Conservation (phyloP, 2,888 invertebrate genomes). For the Micoletzkya japonica region DNA sequence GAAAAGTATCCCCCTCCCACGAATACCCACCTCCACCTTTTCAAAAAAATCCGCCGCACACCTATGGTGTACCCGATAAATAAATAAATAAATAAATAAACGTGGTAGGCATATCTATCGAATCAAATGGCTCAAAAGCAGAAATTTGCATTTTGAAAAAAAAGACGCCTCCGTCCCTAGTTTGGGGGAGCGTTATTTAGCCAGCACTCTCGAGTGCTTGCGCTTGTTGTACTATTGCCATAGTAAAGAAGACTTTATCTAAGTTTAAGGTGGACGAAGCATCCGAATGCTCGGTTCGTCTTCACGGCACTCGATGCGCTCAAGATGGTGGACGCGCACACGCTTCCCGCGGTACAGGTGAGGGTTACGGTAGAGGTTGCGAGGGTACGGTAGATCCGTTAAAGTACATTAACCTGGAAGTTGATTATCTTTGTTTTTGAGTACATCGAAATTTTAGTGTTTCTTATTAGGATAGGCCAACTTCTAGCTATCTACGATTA, state of each 20-base stretch:
- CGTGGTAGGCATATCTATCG: too few species aligned
- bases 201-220: background rate
- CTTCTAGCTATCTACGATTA: too few species aligned
- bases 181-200: background rate
- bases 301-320: slow-evolving; percentile 91
- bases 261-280: slow-evolving; percentile 1
- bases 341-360: slow-evolving; percentile 53
- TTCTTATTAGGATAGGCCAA: too few species aligned
- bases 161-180: background rate
- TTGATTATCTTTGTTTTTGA: too few species aligned
- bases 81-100: too few species aligned
- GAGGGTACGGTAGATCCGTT: too few species aligned
- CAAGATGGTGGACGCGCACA: slow-evolving; percentile 72
- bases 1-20: too few species aligned
- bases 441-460: too few species aligned
- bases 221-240: background rate
- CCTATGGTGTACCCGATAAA: too few species aligned
- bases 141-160: background rate
- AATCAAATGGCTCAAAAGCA: background rate
- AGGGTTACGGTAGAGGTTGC: background rate
- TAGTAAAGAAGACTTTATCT: background rate
- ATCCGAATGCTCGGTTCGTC: slow-evolving; percentile 73
- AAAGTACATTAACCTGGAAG: too few species aligned
- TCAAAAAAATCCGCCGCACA: too few species aligned
- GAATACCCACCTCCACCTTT: too few species aligned